Base-by-base conservation (phyloP, 1,140 invertebrate species). In the Drosophila arawakana region DNA sequence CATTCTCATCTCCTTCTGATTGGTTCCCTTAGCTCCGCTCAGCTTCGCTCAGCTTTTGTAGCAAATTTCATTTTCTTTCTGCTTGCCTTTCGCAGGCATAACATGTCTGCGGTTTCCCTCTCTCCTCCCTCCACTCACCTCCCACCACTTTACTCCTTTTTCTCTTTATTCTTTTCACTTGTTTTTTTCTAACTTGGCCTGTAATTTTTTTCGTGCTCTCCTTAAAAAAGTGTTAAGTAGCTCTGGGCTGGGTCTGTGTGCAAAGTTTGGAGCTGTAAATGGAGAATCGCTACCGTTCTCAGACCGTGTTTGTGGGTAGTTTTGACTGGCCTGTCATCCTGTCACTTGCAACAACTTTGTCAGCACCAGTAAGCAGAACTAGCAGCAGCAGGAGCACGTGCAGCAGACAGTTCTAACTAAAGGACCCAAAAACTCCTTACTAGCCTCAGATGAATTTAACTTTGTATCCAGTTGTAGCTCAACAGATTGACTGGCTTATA, bases 301-400 rank as follows among this genome's bases (percentile, higher is more conserved):
- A 10, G 43, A 8, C 43, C 57, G 60, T 67, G 71, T 58, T 55
- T 73, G 71, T 65, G 80, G 71, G 82, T 88, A 76, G 81, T 81
- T 85, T 86, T 81, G 81, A 81, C 83, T 86, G 78, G 71, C 68
- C 60, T 86, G 78, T 79, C 74, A 86, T 60, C 63, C 83, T 88
- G 82, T 88, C 82, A 86, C 68, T 88, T 78, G 83, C 82, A 86
- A 85, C 72, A 76, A 74, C 47, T 74, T 60, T 70, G 82, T 85
- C 85, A 85, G 78, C 71, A 66, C 25, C 21, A 58, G 55, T 8
- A 30, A n/a, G 18, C 13, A n/a, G 10, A 21, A 11, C 34, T n/a
- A 18, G 18, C 46, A 37, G 13, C n/a, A 18, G 9, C 25, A 11
- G 8, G 11, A 57, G 68, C 70, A 73, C 70, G 70, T 68, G 70